Evolutionary conservation across 64 coral and sea anemone genomes (phyloP).

Genomic region (Montipora capricornis): DNA sequence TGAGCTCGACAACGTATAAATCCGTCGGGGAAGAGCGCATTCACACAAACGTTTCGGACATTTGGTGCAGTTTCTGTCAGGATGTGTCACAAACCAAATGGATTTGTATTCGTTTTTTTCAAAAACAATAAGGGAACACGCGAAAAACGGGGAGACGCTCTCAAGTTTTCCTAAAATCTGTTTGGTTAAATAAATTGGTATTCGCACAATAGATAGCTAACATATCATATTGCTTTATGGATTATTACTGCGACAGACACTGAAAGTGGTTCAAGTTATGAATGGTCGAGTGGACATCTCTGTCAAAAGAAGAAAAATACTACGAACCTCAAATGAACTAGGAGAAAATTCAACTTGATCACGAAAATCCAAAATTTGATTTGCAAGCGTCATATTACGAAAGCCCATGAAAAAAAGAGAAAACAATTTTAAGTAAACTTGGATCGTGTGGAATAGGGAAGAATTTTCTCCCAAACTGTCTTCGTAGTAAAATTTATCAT

Average conservation of each 20-base stretch:
- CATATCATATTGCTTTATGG: not conserved
- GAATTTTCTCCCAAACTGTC: not conserved
- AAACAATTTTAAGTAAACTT: not conserved
- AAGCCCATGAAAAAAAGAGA: not conserved
- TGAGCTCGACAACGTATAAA: not conserved
- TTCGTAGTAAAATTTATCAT: not conserved
- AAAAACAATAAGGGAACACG: slow-evolving; percentile 29
- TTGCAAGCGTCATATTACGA: slow-evolving; percentile 1
- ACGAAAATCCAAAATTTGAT: not conserved
- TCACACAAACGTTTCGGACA: not conserved
- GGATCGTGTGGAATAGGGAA: not conserved
- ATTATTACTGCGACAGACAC: not conserved
- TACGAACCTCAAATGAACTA: slow-evolving; percentile 39
- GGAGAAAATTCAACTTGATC: slow-evolving; percentile 44
- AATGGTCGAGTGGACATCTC: slow-evolving; percentile 49
- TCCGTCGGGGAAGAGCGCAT: not conserved
- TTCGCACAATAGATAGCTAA: not conserved
- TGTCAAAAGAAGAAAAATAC: slow-evolving; percentile 43
- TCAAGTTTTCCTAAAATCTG: slow-evolving; percentile 8
- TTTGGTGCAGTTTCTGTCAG: not conserved
- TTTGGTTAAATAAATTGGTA: slow-evolving; percentile 44
- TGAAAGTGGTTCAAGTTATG: slow-evolving; percentile 24
- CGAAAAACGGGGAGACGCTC: slow-evolving; percentile 26
- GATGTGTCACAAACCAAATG: not conserved
- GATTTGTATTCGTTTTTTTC: not conserved